Evolutionary conservation across 2,113 vertebrate species (phyloP).

Genomic region (Syngnathus floridae): DNA sequence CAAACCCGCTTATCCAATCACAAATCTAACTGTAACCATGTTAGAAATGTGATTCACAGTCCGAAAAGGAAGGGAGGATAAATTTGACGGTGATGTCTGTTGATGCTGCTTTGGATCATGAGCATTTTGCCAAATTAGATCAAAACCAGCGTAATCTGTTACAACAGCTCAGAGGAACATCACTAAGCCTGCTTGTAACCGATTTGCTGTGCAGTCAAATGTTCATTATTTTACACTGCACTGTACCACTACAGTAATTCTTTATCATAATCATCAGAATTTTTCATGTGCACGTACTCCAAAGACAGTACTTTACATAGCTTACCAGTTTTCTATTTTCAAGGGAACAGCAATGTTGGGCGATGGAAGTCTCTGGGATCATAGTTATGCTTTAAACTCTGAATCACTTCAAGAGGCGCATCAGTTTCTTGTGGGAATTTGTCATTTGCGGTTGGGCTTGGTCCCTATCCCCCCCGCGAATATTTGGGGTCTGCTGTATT

Average conservation of each 20-base stretch:
- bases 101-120: background rate
- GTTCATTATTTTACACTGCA: background rate
- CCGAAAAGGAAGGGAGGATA: too few relatives aligned
- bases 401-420: background rate
- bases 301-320: background rate
- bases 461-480: background rate
- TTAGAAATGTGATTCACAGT: too few relatives aligned
- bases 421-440: background rate
- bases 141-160: background rate
- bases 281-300: background rate
- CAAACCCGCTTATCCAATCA: background rate
- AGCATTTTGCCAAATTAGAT: background rate
- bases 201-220: background rate
- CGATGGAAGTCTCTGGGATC: background rate
- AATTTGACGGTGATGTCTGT: background rate
- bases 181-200: background rate
- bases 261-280: background rate
- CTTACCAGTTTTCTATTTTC: background rate
- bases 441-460: background rate
- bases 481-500: background rate
- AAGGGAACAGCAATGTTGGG: background rate
- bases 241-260: background rate
- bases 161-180: background rate
- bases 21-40: background rate
- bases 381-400: background rate